Conservation (phyloP, 2,888 invertebrate genomes). For the Drosophila nigricruria region DNA sequence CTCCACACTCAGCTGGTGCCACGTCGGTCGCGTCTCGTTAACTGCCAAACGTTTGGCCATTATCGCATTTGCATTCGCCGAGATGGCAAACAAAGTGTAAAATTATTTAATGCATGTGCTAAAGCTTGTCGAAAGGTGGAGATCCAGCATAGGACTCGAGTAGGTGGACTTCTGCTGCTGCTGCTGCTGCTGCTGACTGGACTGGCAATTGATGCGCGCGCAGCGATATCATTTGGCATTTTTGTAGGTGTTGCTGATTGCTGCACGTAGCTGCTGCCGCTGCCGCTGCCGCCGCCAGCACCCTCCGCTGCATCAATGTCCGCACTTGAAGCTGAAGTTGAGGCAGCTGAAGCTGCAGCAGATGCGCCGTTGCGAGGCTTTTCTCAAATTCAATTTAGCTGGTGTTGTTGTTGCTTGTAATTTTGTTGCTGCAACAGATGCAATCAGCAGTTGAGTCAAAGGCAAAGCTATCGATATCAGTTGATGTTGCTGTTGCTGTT, state of each 20-base stretch:
- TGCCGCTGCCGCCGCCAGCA: constrained; percentile 1
- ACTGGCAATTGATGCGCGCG: constrained; percentile 72
- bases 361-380: constrained; percentile 44
- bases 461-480: constrained; percentile 79
- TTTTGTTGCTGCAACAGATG: constrained; percentile 80
- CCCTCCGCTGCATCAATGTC: constrained; percentile 16
- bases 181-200: constrained; percentile 9
- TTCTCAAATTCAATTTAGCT: constrained; percentile 77
- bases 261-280: constrained; percentile 69
- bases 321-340: constrained; percentile 64
- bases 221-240: constrained; percentile 77
- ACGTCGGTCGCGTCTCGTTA: constrained; percentile 72
- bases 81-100: constrained; percentile 79
- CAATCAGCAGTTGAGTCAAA: constrained; percentile 77
- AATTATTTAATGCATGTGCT: constrained; percentile 81
- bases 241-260: constrained; percentile 81
- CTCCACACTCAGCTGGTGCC: constrained; percentile 18
- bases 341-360: constrained; percentile 34
- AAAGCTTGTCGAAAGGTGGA: constrained; percentile 36
- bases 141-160: constrained; percentile 27
- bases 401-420: constrained; percentile 70
- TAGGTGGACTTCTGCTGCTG: constrained; percentile 47
- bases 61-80: constrained; percentile 74
- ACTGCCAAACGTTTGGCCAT: constrained; percentile 77
- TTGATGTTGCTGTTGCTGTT: constrained; percentile 44